Evolutionary conservation across 2,797 vertebrate genomes (phyloP).

Genomic region (Knipowitschia caucasica): DNA sequence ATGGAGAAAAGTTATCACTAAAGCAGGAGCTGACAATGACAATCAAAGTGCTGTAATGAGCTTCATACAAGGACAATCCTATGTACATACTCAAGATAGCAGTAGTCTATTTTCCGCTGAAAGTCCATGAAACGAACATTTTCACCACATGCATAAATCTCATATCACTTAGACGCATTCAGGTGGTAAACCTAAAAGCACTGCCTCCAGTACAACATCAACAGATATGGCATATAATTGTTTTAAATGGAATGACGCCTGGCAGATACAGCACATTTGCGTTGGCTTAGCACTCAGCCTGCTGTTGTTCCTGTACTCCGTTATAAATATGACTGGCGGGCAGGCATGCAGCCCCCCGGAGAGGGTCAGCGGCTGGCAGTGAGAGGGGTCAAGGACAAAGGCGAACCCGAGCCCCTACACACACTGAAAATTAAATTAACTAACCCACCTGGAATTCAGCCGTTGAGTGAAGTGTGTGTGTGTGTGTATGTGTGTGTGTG

Average conservation of each 20-base stretch:
- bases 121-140: too few relatives aligned
- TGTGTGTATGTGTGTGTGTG: neutral
- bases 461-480: conserved; percentile 53
- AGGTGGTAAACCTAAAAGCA: neutral
- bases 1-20: too few relatives aligned
- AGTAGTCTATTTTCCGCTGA: too few relatives aligned
- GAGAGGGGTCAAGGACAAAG: conserved; percentile 64
- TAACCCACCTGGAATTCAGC: conserved; percentile 60
- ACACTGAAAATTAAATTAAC: conserved; percentile 67
- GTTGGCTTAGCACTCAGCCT: conserved; percentile 36
- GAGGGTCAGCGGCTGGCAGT: conserved; percentile 37
- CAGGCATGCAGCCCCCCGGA: conserved; percentile 22
- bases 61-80: too few relatives aligned
- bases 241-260: conserved; percentile 25
- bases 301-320: conserved; percentile 25
- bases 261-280: conserved; percentile 20
- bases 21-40: too few relatives aligned
- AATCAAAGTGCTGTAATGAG: too few relatives aligned
- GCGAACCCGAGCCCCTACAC: conserved; percentile 42
- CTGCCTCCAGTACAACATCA: conserved; percentile 7
- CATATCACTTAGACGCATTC: conserved; percentile 2
- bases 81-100: too few relatives aligned
- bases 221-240: conserved; percentile 39
- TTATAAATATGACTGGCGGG: conserved; percentile 58
- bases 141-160: neutral